These are phyloP conservation scores for Epizoanthus rinbou DNA, from an alignment of 92 coral and sea anemone genomes.

Conservation along the genomic window DNA sequence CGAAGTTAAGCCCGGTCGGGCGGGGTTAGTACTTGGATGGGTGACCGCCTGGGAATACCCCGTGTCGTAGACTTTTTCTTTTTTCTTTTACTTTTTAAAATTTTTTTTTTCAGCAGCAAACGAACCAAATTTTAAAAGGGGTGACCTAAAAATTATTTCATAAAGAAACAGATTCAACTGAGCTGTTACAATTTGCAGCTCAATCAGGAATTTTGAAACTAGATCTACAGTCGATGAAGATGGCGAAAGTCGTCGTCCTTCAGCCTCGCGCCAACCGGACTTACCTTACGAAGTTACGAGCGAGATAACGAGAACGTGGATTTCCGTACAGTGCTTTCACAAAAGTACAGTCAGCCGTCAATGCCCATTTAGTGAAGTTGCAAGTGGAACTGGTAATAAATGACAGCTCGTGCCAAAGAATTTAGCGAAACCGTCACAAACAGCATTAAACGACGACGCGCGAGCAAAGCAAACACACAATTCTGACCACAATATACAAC, in stretches of 20 bases:
- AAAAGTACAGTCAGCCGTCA: constrained; percentile 19
- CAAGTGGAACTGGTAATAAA: constrained; percentile 2
- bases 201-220: constrained; percentile 1
- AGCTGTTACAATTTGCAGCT: constrained; percentile 13
- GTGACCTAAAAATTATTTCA: not conserved
- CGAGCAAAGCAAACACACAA: constrained; percentile 29
- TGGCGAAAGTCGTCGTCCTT: constrained; percentile 10
- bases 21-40: no score
- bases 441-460: constrained; percentile 26
- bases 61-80: no score
- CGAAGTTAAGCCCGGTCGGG: no score
- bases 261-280: constrained; percentile 2
- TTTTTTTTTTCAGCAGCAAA: constrained; percentile 22
- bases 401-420: constrained; percentile 35
- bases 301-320: not conserved
- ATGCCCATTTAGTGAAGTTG: constrained; percentile 7
- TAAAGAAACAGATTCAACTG: constrained; percentile 16
- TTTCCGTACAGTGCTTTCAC: constrained; percentile 14
- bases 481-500: constrained; percentile 33
- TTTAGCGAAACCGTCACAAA: constrained; percentile 35
- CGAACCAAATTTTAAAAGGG: constrained; percentile 35
- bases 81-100: constrained; percentile 21
- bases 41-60: no score
- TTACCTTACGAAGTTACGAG: constrained; percentile 9
- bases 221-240: constrained; percentile 14